phyloP scores from a whole-genome alignment of 2,113 vertebrate species.

The Ochotona princeps region DNA sequence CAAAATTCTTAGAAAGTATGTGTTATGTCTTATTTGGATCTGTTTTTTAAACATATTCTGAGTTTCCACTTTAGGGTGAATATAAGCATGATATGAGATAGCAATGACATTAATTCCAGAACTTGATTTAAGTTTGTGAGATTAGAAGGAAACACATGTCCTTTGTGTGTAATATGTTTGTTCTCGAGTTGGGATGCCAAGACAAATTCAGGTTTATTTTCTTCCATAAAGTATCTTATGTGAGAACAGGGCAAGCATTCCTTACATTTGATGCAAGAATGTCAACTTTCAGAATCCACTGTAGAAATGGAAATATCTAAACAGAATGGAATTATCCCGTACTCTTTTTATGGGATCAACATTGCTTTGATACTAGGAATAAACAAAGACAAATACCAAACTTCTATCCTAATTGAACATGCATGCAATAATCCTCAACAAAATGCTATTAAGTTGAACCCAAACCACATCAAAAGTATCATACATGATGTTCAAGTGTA shows the following conservation, averaged over 20 bases:
- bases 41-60: slow-evolving; percentile 52
- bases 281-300: slow-evolving; percentile 54
- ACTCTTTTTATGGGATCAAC: no score
- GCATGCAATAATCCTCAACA: no score
- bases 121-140: slow-evolving; percentile 66
- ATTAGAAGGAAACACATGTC: slow-evolving; percentile 50
- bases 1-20: slow-evolving; percentile 51
- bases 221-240: slow-evolving; percentile 21
- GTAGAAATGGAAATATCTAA: slow-evolving; percentile 25
- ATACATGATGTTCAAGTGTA: no score
- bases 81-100: slow-evolving; percentile 65
- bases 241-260: slow-evolving; percentile 2
- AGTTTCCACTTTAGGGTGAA: slow-evolving; percentile 50
- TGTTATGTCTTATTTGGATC: slow-evolving; percentile 53
- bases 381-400: no score
- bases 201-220: slow-evolving; percentile 3
- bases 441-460: no score
- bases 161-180: not conserved
- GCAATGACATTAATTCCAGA: slow-evolving; percentile 56
- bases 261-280: slow-evolving; percentile 60
- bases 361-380: no score
- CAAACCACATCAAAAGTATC: no score
- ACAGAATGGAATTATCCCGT: no score
- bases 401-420: no score
- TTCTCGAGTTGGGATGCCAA: not conserved